Evolutionary conservation across 1,140 invertebrate genomes (phyloP), one percentile per base, ranked within the genome.

Genomic region (Drosophila ironensis): DNA sequence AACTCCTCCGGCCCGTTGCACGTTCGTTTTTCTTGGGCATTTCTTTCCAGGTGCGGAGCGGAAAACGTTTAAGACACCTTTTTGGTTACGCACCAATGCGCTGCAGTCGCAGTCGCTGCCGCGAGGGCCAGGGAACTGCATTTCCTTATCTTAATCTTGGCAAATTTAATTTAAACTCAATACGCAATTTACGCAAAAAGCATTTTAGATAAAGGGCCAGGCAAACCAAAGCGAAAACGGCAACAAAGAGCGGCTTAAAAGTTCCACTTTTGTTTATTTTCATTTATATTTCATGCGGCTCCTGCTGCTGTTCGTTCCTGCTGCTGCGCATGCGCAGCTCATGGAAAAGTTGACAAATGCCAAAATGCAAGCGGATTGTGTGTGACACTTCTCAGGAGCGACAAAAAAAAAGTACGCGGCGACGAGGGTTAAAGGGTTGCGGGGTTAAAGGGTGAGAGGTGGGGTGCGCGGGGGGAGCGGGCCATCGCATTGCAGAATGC

Each of bases 111-210:
- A 52, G 54, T 37, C 40, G 19, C 9, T 16, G 48, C 20, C 17
- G 52, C 14, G 12, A 33, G 27, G 33, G 28, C 17, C 14, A 38
- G 12, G 14, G 57, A 63, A 56, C 67, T 77, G 78, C 70, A 75
- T 60, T 86, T 80, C 47, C 66, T 86, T 86, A 86, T 86, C 80
- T 86, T 86, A 86, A 86, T 86, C 80, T 75, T 52, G 71, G 80
- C 74, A 86, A 86, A 87, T 86, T 86, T 75, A 86, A 86, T 86
- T 86, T 86, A 86, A 86, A 86, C 80, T 86, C 80, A 86, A 86
- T 86, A 86, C 80, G 75, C 80, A 86, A 86, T 86, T 86, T 86
- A 86, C 74, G 81, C 81, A 86, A 86, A 81, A 86, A 86, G 80
- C 80, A 87, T 86, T 86, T 86, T 86, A 86, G 80, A 86, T 86